Base-by-base conservation (phyloP, 2,888 invertebrate genomes). In the Macaria liturata region DNA sequence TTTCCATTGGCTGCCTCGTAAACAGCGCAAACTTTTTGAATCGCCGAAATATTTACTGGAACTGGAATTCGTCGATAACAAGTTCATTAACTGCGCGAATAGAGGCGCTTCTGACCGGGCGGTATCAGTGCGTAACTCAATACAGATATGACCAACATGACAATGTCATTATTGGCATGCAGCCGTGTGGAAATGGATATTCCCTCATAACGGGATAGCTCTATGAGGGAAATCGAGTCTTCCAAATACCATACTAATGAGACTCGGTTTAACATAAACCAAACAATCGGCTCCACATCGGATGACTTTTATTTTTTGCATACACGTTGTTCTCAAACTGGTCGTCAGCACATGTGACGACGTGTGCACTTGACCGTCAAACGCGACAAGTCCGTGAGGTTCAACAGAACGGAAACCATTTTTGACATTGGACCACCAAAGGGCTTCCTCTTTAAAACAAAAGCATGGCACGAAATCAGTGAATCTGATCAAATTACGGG, bases 1-100 rank as follows among this genome's bases (percentile, higher is more conserved):
- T 74, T 72, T 72, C 67, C 69, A 70, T 66, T 62, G 72, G 71
- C 70, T 67, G 70, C 67, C 68, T 72, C 67, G 68, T 68, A 68
- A 65, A 64, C 64, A 65, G 68, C 69, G 70, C 68, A 70, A 72
- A 72, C 64, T 70, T 70, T 66, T 63, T 61, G 59, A 70, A 68
- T 71, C 62, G 57, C 57, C 69, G 64, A 62, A 66, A 66, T 62
- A 68, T 61, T 63, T 45, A 59, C 62, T 65, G 64, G 59, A 57
- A 59, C 62, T 65, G 64, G 59, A 57, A 65, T 51, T 49, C 42
- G 55, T 49, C 48, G 52, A 53, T 55, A 60, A 49, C 59, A 49
- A 60, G 52, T 56, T 55, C 55, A 51, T 56, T 53, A 55, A 52
- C 39, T 46, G 46, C 46, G 31, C 20, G 42, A 40, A 45, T 46